phyloP scores from a whole-genome alignment of 1,140 invertebrate genomes.

The Ganaspis sp. region DNA sequence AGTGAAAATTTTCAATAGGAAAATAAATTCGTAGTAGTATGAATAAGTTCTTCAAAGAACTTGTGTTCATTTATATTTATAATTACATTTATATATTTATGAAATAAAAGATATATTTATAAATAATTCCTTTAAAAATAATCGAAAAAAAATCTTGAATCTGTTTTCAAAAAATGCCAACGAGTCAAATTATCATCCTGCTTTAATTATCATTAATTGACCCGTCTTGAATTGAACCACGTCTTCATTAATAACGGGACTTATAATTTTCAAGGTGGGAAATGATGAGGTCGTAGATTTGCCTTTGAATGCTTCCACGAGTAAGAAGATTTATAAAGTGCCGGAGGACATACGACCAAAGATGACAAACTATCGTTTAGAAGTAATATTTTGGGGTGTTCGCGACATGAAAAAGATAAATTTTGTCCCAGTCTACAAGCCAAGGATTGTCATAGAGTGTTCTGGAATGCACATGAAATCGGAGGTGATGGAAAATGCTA shows the following conservation, averaged over 20 bases:
- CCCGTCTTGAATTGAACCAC: neutral
- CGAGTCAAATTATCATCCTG: too few relatives aligned
- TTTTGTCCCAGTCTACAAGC: conserved; percentile 73
- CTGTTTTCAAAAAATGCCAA: too few relatives aligned
- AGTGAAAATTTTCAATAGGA: too few relatives aligned
- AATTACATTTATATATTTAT: too few relatives aligned
- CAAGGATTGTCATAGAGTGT: conserved; percentile 78
- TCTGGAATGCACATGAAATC: conserved; percentile 76
- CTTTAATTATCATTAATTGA: too few relatives aligned
- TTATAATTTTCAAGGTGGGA: conserved; percentile 47
- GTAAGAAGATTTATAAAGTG: conserved; percentile 68
- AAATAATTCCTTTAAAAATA: too few relatives aligned
- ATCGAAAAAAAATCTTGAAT: too few relatives aligned
- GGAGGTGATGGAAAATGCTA: conserved; percentile 75
- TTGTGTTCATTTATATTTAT: too few relatives aligned
- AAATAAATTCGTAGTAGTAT: too few relatives aligned
- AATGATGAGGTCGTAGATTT: conserved; percentile 58
- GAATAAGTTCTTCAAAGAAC: too few relatives aligned
- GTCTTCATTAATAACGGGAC: neutral
- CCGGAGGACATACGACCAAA: conserved; percentile 76
- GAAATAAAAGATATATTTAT: too few relatives aligned
- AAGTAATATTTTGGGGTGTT: conserved; percentile 82
- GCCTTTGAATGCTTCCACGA: conserved; percentile 52
- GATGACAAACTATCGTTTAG: conserved; percentile 73
- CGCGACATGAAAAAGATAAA: conserved; percentile 77